Percentiles rank a stretch among this genome's conserved stretches.
These are phyloP conservation scores for Novumbra hubbsi DNA, from an alignment of 2,797 vertebrate genomes.

Conservation along the genomic window DNA sequence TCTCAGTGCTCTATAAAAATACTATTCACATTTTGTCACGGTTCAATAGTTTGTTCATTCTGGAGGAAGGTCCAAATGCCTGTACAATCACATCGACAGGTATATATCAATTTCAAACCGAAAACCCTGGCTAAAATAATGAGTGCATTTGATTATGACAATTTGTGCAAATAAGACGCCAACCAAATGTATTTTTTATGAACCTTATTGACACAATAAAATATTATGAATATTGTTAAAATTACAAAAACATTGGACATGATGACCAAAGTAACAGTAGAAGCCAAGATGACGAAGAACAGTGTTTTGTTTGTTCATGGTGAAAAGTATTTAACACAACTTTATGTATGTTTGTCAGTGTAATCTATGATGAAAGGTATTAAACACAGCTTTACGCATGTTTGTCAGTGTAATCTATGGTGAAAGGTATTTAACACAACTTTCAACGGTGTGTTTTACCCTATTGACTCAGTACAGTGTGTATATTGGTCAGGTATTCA, in stretches of 20 bases:
- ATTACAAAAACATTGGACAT: slow-evolving; percentile 27
- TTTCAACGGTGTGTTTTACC: no score
- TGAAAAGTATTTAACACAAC: no score
- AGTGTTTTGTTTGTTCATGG: no score
- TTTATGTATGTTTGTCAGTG: no score
- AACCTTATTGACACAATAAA: slow-evolving; percentile 20
- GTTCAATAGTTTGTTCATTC: slow-evolving; percentile 77
- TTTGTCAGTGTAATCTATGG: no score
- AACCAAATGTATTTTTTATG: slow-evolving; percentile 27
- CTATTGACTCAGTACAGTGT: no score
- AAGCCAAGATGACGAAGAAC: slow-evolving; percentile 1
- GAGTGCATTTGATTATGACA: slow-evolving; percentile 27
- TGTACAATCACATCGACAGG: slow-evolving; percentile 60
- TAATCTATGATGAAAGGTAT: no score
- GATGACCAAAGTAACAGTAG: slow-evolving; percentile 20
- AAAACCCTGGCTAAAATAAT: slow-evolving; percentile 9
- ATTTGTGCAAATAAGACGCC: slow-evolving; percentile 57
- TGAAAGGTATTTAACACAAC: no score
- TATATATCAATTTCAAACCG: slow-evolving; percentile 35
- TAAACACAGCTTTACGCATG: no score
- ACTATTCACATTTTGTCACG: slow-evolving; percentile 97
- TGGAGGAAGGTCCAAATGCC: slow-evolving; percentile 59
- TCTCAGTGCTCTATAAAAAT: slow-evolving; percentile 98
- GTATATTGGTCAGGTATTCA: not conserved
- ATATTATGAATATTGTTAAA: slow-evolving; percentile 10